Evolutionary conservation across 2,888 invertebrate genomes (phyloP).

Genomic region (Fragum fragum): DNA sequence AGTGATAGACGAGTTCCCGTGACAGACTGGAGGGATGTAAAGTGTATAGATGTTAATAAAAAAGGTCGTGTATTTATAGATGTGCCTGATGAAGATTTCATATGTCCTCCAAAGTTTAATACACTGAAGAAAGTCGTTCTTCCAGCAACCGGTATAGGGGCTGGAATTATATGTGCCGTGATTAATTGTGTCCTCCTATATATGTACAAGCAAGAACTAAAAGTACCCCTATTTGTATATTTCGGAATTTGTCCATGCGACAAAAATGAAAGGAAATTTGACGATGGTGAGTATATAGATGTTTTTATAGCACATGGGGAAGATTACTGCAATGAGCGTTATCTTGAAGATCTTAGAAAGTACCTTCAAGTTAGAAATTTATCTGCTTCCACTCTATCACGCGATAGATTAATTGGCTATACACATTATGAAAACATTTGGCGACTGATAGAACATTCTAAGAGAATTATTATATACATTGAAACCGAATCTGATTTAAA

Average conservation of each 20-base stretch:
- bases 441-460: conserved; percentile 64
- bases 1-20: conserved; percentile 38
- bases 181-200: conserved; percentile 42
- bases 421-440: conserved; percentile 72
- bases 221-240: conserved; percentile 71
- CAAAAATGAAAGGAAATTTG: conserved; percentile 53
- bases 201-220: conserved; percentile 67
- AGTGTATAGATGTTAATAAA: conserved; percentile 54
- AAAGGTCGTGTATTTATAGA: conserved; percentile 41
- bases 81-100: conserved; percentile 61
- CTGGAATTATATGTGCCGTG: conserved; percentile 42
- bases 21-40: conserved; percentile 45
- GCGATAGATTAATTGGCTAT: conserved; percentile 71
- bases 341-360: conserved; percentile 60
- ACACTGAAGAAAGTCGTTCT: conserved; percentile 56
- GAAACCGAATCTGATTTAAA: conserved; percentile 56
- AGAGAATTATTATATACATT: conserved; percentile 68
- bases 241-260: conserved; percentile 74
- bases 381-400: conserved; percentile 61
- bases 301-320: conserved; percentile 67
- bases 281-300: conserved; percentile 61
- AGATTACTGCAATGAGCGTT: conserved; percentile 52
- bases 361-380: conserved; percentile 59
- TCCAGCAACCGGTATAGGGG: conserved; percentile 50
- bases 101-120: conserved; percentile 61